These are phyloP conservation scores for Thamnophis sirtalis DNA, from an alignment of 2,113 vertebrate genomes.

Conservation along the genomic window DNA sequence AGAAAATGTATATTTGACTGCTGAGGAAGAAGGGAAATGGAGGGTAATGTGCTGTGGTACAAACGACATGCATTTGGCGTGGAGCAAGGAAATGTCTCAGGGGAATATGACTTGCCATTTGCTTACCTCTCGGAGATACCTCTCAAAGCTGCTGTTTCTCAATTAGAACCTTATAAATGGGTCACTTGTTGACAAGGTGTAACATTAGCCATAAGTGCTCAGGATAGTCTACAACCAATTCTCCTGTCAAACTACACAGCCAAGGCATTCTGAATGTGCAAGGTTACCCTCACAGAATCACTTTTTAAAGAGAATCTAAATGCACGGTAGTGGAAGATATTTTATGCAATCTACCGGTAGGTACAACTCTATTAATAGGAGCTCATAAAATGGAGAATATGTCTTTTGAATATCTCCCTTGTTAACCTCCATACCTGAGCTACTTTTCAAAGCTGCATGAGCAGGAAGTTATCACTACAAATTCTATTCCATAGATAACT, in stretches of 20 bases:
- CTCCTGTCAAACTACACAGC: not conserved
- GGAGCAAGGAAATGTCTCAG: conserved; percentile 58
- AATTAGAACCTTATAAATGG: not conserved
- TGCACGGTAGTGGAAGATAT: not conserved
- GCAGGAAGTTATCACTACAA: not conserved
- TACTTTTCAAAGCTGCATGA: not conserved
- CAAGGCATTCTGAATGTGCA: not conserved
- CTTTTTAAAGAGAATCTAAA: not conserved
- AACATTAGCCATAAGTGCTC: not conserved
- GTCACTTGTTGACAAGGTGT: not conserved
- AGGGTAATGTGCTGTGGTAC: conserved; percentile 65
- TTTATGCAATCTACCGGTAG: not conserved
- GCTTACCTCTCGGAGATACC: conserved; percentile 30
- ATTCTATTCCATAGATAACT: not conserved
- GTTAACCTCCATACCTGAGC: not conserved
- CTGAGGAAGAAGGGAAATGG: conserved; percentile 75
- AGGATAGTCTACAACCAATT: not conserved
- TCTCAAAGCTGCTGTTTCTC: not conserved
- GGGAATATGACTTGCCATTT: conserved; percentile 28
- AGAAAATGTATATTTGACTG: conserved; percentile 82
- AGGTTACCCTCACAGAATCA: not conserved
- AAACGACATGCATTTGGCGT: conserved; percentile 59
- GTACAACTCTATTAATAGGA: not conserved
- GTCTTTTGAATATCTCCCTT: not conserved
- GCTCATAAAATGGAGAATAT: not conserved